Conservation (phyloP, 2,113 vertebrate species). For the Indicator maculatus region DNA sequence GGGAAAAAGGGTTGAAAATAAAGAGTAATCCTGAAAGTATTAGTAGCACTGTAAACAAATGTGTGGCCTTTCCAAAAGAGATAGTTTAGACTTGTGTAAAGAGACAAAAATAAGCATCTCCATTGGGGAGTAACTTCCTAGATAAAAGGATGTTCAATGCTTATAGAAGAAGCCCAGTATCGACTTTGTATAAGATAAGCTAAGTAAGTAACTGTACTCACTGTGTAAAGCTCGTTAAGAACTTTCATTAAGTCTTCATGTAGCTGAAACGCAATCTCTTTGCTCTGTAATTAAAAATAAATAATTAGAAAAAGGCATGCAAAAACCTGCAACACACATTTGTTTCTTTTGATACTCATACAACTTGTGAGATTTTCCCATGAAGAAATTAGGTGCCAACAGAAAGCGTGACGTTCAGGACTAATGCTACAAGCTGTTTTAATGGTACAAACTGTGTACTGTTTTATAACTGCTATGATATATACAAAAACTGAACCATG, state of each 20-base stretch:
- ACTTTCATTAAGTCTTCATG: constrained; percentile 99
- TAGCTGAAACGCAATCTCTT: constrained; percentile 96
- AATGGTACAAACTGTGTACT: neutral
- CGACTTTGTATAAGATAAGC: constrained; percentile 27
- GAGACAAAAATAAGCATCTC: constrained; percentile 20
- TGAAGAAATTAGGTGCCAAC: neutral
- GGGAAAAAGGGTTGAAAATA: neutral
- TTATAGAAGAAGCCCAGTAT: neutral
- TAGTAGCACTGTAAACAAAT: neutral
- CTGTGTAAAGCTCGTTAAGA: constrained; percentile 97
- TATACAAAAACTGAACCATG: neutral
- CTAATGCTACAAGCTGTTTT: neutral
- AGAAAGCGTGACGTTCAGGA: neutral
- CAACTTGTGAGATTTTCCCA: neutral
- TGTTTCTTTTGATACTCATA: neutral
- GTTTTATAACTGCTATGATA: neutral
- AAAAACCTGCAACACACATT: neutral
- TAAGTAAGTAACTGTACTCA: constrained; percentile 78
- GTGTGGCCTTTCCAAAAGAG: neutral
- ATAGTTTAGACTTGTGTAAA: neutral
- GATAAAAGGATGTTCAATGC: neutral
- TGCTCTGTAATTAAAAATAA: constrained; percentile 87
- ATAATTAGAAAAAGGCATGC: constrained; percentile 44
- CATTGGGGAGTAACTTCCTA: neutral
- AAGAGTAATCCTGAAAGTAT: constrained; percentile 8